Conservation (phyloP, 1,140 invertebrate species). For the Bombus difficillimus region DNA sequence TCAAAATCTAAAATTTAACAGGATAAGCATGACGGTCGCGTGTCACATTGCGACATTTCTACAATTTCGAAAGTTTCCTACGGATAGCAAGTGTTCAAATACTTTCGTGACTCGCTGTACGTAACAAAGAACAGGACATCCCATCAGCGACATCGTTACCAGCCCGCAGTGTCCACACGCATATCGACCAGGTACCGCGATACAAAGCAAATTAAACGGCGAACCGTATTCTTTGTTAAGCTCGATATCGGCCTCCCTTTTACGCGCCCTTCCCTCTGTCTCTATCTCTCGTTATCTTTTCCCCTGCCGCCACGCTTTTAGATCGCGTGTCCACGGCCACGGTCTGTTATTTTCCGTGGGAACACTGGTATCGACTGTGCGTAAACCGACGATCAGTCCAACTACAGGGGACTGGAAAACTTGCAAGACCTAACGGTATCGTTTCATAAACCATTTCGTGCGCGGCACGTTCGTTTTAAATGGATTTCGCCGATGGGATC, state of each 20-base stretch:
- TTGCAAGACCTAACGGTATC: conserved; percentile 13
- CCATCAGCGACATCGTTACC: background rate
- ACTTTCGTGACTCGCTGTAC: background rate
- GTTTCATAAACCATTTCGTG: conserved; percentile 30
- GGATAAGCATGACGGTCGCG: too few relatives aligned
- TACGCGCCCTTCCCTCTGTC: background rate
- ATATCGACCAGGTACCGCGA: background rate
- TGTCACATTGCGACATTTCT: background rate
- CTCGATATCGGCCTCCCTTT: background rate
- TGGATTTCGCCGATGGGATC: background rate
- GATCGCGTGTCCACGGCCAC: conserved; percentile 2
- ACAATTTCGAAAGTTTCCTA: too few relatives aligned
- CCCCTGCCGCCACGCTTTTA: background rate
- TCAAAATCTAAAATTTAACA: too few relatives aligned
- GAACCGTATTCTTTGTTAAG: background rate
- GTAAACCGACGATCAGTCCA: conserved; percentile 6
- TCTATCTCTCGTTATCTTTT: background rate
- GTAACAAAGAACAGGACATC: background rate
- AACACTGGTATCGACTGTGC: conserved; percentile 18
- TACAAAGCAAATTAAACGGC: conserved; percentile 22
- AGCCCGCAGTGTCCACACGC: background rate
- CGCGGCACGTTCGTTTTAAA: conserved; percentile 39
- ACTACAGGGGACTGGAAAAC: background rate
- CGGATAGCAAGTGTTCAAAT: background rate
- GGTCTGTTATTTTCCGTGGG: conserved; percentile 21